These are phyloP conservation scores for Busseola fusca DNA, from an alignment of 2,888 invertebrate genomes.

Conservation along the genomic window DNA sequence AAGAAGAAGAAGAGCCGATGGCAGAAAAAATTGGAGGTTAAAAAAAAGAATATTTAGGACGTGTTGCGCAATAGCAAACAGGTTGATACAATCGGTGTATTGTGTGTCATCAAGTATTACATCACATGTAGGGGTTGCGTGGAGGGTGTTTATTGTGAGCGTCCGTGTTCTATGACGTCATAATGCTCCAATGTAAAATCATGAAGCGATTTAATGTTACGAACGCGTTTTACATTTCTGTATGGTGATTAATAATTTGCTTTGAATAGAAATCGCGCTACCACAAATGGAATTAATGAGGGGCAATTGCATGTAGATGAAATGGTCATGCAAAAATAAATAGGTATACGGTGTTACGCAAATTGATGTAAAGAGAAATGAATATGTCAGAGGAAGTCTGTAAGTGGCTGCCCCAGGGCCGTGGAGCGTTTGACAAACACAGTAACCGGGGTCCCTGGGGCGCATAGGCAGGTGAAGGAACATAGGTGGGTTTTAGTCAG, in stretches of 20 bases:
- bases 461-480: too few species aligned
- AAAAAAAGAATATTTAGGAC: conserved; percentile 36
- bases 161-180: conserved; percentile 35
- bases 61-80: conserved; percentile 28
- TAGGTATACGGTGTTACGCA: neutral
- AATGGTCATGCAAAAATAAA: neutral
- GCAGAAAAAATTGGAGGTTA: too few species aligned
- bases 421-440: too few species aligned
- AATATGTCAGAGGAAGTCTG: too few species aligned
- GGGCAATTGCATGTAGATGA: neutral
- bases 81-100: conserved; percentile 57
- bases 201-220: conserved; percentile 22
- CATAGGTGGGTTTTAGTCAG: too few species aligned
- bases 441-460: too few species aligned
- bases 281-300: neutral
- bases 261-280: neutral
- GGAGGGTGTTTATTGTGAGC: conserved; percentile 33
- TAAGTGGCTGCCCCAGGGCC: too few species aligned
- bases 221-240: conserved; percentile 24
- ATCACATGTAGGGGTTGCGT: conserved; percentile 45
- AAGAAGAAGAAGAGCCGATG: too few species aligned
- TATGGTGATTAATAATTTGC: conserved; percentile 6
- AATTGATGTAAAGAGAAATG: too few species aligned
- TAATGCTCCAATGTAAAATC: conserved; percentile 10
- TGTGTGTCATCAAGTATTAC: conserved; percentile 62